Base-by-base conservation (phyloP, 92 coral and sea anemone genomes). In the Zoanthus solanderi region DNA sequence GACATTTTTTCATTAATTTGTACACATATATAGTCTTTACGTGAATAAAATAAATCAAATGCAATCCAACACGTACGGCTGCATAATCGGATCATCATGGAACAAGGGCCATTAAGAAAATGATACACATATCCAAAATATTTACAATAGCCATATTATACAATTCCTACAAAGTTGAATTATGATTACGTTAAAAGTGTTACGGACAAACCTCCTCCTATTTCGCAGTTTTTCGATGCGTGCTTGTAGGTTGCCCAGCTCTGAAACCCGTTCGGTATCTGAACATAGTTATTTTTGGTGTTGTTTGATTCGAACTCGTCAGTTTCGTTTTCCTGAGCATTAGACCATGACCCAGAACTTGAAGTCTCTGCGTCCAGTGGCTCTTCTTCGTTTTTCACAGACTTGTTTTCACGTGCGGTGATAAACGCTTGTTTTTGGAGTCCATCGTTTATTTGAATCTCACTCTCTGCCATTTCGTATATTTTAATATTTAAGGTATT, bases 151-250 rank as follows among this genome's bases (percentile, higher is more conserved):
- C 42, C 42, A 37, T 37, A 37, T 37, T 2, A 37, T 37, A 37
- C 23, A 37, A 37, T 37, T 37, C 42, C 42, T 2, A 37, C 42
- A 37, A 37, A 23, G 7, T 16, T 23, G 29, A 63, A 17, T 63
- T 37, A 37, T 37, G 42, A 63, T 16, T 63, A 16, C 1, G 7
- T 23, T 63, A 71, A 60, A 30, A 17, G 15, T 9, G 11, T 5
- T 18, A 13, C 16, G 11, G 53, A 63, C 78, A 46, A 83, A 96
- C 99, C 99, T 83, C 97, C 99, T 9, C 93, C 95, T 72, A 97
- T 97, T 47, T 97, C 99, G 72, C 98, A 95, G 88, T 95, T 97
- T 87, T 97, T 97, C 60, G 98, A 94, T 13, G 96, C 96, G 57
- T 96, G 98, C 88, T 90, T 97, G 86, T 97, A 95, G 32, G 90